These are phyloP conservation scores for Burhinus bistriatus DNA, from an alignment of 2,113 vertebrate species.

Conservation along the genomic window DNA sequence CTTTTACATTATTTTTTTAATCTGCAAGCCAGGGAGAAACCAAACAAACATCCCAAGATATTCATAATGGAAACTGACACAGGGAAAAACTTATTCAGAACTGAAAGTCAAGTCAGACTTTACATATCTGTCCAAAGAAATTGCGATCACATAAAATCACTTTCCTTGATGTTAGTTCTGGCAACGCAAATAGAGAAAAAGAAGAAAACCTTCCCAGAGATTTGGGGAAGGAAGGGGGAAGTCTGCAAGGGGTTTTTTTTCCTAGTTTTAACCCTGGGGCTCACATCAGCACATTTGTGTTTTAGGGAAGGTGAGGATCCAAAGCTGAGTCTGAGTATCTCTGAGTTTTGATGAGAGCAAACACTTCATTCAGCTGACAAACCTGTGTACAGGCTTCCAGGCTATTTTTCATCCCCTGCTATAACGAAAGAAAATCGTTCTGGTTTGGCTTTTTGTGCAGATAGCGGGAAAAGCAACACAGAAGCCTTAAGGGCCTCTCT, in stretches of 20 bases:
- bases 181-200: not conserved
- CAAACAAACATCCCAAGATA: not conserved
- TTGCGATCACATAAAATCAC: not conserved
- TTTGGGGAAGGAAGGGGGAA: not conserved
- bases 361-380: not conserved
- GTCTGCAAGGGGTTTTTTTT: not conserved
- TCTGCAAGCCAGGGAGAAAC: not conserved
- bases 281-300: not conserved
- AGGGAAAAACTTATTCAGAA: slow-evolving; percentile 1
- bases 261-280: not conserved
- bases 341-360: not conserved
- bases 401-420: not conserved
- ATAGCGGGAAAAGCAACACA: not conserved
- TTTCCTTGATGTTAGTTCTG: not conserved
- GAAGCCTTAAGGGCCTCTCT: not conserved
- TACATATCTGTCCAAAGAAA: not conserved
- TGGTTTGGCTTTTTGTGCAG: not conserved
- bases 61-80: not conserved
- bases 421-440: not conserved
- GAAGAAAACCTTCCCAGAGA: not conserved
- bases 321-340: not conserved
- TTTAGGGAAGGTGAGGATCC: not conserved
- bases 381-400: not conserved
- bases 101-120: slow-evolving; percentile 1
- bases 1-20: not conserved